These are phyloP conservation scores for Temnothorax unifasciatus DNA, from an alignment of 2,888 invertebrate species.

Conservation along the genomic window DNA sequence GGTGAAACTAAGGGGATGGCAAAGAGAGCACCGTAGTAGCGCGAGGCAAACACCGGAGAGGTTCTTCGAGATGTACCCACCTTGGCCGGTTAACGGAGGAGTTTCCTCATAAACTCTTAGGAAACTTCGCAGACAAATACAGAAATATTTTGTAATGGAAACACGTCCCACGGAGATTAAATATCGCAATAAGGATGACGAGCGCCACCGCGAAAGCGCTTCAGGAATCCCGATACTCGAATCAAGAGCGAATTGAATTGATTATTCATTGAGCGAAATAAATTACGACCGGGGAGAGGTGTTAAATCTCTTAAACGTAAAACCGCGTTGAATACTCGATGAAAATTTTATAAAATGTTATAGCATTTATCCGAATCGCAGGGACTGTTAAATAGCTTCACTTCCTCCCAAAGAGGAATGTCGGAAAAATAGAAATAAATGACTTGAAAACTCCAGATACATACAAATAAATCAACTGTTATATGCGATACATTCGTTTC, in stretches of 20 bases:
- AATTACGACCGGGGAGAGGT: conserved; percentile 2
- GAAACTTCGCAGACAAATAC: conserved; percentile 84
- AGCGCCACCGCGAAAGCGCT: conserved; percentile 51
- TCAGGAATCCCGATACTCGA: conserved; percentile 48
- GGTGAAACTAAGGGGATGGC: conserved; percentile 65
- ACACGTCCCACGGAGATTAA: conserved; percentile 84
- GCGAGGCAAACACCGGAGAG: conserved; percentile 76
- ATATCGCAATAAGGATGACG: conserved; percentile 80
- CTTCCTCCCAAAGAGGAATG: conserved; percentile 44
- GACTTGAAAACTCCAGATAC: conserved; percentile 45
- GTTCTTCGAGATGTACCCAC: conserved; percentile 70
- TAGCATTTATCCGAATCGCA: conserved; percentile 43
- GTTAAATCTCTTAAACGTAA: conserved; percentile 8
- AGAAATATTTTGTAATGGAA: conserved; percentile 84
- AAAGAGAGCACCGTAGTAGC: conserved; percentile 74
- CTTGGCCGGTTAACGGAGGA: conserved; percentile 78
- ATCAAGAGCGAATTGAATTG: conserved; percentile 54
- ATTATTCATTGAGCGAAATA: conserved; percentile 24
- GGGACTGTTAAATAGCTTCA: conserved; percentile 34
- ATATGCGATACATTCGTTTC: conserved; percentile 38
- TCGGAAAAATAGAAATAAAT: conserved; percentile 50
- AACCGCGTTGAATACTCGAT: background rate
- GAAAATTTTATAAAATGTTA: conserved; percentile 39
- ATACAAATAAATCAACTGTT: conserved; percentile 41
- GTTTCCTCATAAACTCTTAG: conserved; percentile 84